Conservation (phyloP, 2,797 vertebrate genomes). For the Enteromius radiatus region DNA sequence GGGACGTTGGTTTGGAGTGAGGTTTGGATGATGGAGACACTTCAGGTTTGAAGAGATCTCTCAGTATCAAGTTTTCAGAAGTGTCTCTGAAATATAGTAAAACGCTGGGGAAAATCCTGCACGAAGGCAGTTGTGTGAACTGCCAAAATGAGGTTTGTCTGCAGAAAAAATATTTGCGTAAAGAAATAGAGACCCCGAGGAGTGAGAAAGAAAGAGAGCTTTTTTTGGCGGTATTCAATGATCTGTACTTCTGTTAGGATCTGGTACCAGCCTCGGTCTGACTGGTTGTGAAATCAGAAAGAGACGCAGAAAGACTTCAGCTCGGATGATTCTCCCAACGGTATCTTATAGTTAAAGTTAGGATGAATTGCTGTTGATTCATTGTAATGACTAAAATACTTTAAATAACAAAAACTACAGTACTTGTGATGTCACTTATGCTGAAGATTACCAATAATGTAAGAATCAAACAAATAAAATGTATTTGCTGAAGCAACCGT, state of each 20-base stretch:
- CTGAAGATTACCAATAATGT: neutral
- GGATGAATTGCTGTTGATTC: neutral
- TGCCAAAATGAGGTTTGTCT: constrained; percentile 77
- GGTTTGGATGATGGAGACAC: constrained; percentile 75
- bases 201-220: constrained; percentile 30
- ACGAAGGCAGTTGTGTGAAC: constrained; percentile 72
- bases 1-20: constrained; percentile 59
- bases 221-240: constrained; percentile 69
- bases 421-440: neutral
- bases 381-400: neutral
- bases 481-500: neutral
- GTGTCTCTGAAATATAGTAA: constrained; percentile 72
- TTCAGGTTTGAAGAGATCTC: constrained; percentile 70
- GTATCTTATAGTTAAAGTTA: neutral
- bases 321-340: neutral
- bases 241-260: constrained; percentile 70
- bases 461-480: neutral
- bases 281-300: neutral
- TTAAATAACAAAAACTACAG: neutral
- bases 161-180: constrained; percentile 80
- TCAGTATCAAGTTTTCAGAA: constrained; percentile 24
- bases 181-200: constrained; percentile 68
- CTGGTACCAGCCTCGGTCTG: constrained; percentile 10
- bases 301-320: neutral
- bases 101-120: constrained; percentile 73